Evolutionary conservation across 1,140 invertebrate species (phyloP).

Genomic region (Drosophila lacteicornis): DNA sequence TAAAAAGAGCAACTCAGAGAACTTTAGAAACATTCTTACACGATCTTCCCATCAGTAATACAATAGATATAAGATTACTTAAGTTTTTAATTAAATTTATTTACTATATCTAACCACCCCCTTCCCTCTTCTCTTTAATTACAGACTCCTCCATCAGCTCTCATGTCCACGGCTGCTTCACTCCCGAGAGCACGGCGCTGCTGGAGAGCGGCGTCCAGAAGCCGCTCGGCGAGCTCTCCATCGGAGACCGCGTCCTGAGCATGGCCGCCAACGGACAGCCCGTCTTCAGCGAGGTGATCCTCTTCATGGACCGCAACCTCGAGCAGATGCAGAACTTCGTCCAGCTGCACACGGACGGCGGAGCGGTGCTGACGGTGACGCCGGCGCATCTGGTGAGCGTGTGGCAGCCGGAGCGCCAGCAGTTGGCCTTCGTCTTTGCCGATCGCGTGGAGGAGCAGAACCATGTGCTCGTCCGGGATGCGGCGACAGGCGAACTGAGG

Average conservation of each 20-base stretch:
- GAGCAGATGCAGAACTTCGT: conserved; percentile 89
- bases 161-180: conserved; percentile 94
- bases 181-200: conserved; percentile 88
- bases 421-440: conserved; percentile 87
- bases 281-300: conserved; percentile 93
- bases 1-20: not conserved
- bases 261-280: conserved; percentile 88
- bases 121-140: conserved; percentile 84
- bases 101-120: not conserved
- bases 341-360: conserved; percentile 89
- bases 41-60: too few species aligned
- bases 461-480: conserved; percentile 85
- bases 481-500: conserved; percentile 85
- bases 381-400: conserved; percentile 92
- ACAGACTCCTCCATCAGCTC: conserved; percentile 95
- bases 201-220: conserved; percentile 86
- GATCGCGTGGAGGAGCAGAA: conserved; percentile 86
- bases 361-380: conserved; percentile 91
- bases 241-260: conserved; percentile 94
- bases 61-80: too few species aligned
- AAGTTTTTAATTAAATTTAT: not conserved
- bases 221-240: conserved; percentile 89
- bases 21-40: too few species aligned
- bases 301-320: conserved; percentile 94
- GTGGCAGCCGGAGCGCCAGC: conserved; percentile 78